Evolutionary conservation across 2,797 vertebrate genomes (phyloP).

Genomic region (Sebastes vulpes): DNA sequence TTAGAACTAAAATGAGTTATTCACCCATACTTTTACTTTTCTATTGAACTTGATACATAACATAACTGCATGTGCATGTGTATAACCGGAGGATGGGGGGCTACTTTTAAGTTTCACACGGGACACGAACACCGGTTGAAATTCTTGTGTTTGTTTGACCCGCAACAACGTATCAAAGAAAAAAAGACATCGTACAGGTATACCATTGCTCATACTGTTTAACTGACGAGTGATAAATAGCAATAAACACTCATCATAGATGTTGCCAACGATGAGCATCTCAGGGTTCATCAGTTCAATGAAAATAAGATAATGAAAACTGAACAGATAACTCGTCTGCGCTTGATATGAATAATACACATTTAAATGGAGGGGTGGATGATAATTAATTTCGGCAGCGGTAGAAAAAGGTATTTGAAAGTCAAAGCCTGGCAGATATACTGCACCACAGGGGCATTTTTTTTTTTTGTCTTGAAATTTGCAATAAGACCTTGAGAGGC

Average conservation of each 20-base stretch:
- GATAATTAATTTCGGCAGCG: slow-evolving; percentile 26
- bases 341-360: slow-evolving; percentile 17
- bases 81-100: neutral
- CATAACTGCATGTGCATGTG: neutral
- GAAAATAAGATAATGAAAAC: slow-evolving; percentile 19
- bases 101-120: too few relatives aligned
- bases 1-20: neutral
- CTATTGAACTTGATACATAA: neutral
- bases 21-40: neutral
- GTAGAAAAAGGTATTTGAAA: slow-evolving; percentile 47
- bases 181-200: neutral
- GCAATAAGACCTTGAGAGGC: slow-evolving; percentile 49
- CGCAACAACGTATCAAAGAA: neutral
- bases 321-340: slow-evolving; percentile 4
- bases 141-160: too few relatives aligned
- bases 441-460: neutral
- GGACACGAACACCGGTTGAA: too few relatives aligned
- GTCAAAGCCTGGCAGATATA: slow-evolving; percentile 49
- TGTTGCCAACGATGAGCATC: neutral
- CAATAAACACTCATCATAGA: neutral
- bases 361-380: slow-evolving; percentile 1
- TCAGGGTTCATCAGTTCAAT: slow-evolving; percentile 15
- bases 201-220: neutral
- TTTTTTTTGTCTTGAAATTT: slow-evolving; percentile 38
- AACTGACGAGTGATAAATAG: neutral